Conservation (phyloP, 2,888 invertebrate genomes). For the Drosophila mimetica region DNA sequence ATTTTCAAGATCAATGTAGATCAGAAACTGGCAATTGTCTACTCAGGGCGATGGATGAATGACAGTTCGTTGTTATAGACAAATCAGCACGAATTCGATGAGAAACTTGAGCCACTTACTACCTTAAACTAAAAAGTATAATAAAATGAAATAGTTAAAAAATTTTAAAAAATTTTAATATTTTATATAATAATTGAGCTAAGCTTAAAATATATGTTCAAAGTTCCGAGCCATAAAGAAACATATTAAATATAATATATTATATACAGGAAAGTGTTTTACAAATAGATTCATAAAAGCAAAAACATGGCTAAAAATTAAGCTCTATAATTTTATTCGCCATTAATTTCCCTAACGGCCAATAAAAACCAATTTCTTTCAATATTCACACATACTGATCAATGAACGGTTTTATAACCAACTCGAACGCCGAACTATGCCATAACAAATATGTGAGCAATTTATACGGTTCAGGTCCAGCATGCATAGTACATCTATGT, state of each 20-base stretch:
- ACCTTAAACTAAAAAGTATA: not conserved
- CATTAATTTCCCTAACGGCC: not conserved
- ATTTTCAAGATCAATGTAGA: slow-evolving; percentile 63
- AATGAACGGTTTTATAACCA: slow-evolving; percentile 5
- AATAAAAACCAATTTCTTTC: slow-evolving; percentile 10
- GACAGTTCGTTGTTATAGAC: slow-evolving; percentile 30
- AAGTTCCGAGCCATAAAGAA: no score
- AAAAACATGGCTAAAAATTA: no score
- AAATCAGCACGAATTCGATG: not conserved
- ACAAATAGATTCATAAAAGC: no score
- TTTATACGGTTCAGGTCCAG: slow-evolving; percentile 14
- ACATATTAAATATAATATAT: not conserved
- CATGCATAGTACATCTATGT: slow-evolving; percentile 7
- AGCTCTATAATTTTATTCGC: not conserved
- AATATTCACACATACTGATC: slow-evolving; percentile 15
- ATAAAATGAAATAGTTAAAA: no score
- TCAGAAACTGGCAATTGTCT: slow-evolving; percentile 25
- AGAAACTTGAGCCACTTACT: not conserved
- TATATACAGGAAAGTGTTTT: not conserved
- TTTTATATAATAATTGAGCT: no score
- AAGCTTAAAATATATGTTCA: no score
- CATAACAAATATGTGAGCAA: slow-evolving; percentile 10
- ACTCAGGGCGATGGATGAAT: slow-evolving; percentile 23
- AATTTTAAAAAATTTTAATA: not conserved
- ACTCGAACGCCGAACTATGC: slow-evolving; percentile 1